These are phyloP conservation scores for Passerina amoena DNA, from an alignment of 2,113 vertebrate genomes.

Conservation along the genomic window DNA sequence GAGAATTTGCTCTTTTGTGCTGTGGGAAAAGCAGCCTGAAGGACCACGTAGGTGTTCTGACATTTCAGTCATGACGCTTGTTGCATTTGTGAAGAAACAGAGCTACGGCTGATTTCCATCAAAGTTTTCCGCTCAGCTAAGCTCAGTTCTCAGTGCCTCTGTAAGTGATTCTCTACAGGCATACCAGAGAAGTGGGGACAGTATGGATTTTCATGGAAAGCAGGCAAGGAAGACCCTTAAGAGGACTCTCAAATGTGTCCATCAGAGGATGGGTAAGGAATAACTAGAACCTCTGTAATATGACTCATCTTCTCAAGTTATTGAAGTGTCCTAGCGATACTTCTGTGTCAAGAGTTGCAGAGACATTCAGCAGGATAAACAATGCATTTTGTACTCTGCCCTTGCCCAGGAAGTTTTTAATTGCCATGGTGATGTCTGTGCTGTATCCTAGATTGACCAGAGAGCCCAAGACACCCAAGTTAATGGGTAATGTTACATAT, in stretches of 20 bases:
- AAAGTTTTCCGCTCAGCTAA: background rate
- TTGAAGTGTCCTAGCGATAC: background rate
- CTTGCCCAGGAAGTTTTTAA: background rate
- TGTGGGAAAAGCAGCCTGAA: slow-evolving; percentile 8
- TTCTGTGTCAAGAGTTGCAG: background rate
- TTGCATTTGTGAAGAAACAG: background rate
- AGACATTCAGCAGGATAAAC: background rate
- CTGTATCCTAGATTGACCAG: background rate
- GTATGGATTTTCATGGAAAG: background rate
- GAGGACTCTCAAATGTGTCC: background rate
- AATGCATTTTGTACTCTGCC: background rate
- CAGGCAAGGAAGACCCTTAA: background rate
- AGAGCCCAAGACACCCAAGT: background rate
- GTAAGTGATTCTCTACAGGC: background rate
- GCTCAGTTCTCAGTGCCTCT: background rate
- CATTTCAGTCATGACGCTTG: background rate
- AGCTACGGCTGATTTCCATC: background rate
- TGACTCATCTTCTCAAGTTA: background rate
- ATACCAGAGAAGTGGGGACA: background rate
- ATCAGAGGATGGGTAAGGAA: background rate
- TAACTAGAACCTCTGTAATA: background rate
- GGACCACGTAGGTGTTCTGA: slow-evolving; percentile 34
- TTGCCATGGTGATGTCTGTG: background rate
- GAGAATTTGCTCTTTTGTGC: slow-evolving; percentile 1
- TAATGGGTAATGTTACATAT: background rate